Evolutionary conservation across 2,888 invertebrate species (phyloP).

Genomic region (Erebia aethiops): DNA sequence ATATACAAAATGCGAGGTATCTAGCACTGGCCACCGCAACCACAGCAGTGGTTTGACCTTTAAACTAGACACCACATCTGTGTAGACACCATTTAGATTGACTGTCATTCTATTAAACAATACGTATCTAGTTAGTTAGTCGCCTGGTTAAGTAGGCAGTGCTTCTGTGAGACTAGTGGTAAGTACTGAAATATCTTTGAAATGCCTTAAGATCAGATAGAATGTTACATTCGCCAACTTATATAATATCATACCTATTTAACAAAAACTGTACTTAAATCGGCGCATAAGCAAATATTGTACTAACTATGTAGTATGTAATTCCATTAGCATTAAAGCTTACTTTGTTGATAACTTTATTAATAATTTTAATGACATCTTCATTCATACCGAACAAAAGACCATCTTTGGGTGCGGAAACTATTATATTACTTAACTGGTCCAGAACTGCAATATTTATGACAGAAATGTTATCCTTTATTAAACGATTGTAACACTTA

Average conservation of each 20-base stretch:
- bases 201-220: too few species aligned
- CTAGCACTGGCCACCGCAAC: constrained; percentile 49
- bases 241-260: too few species aligned
- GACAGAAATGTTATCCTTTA: not conserved
- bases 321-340: not conserved
- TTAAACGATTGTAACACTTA: not conserved
- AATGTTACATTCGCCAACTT: too few species aligned
- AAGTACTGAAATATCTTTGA: not conserved
- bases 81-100: constrained; percentile 28
- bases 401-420: constrained; percentile 23
- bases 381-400: constrained; percentile 28
- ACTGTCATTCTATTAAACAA: constrained; percentile 30
- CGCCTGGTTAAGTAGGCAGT: not conserved
- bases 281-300: too few species aligned
- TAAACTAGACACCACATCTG: too few species aligned
- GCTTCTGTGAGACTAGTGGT: not conserved
- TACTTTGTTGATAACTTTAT: not conserved
- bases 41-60: constrained; percentile 60
- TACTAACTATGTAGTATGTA: too few species aligned
- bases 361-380: constrained; percentile 10
- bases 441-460: constrained; percentile 20
- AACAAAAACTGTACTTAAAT: too few species aligned
- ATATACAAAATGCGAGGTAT: constrained; percentile 25
- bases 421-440: constrained; percentile 24
- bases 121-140: constrained; percentile 29